These are phyloP conservation scores for Corythornis leucogaster DNA, from an alignment of 2,797 vertebrate species.

Conservation along the genomic window DNA sequence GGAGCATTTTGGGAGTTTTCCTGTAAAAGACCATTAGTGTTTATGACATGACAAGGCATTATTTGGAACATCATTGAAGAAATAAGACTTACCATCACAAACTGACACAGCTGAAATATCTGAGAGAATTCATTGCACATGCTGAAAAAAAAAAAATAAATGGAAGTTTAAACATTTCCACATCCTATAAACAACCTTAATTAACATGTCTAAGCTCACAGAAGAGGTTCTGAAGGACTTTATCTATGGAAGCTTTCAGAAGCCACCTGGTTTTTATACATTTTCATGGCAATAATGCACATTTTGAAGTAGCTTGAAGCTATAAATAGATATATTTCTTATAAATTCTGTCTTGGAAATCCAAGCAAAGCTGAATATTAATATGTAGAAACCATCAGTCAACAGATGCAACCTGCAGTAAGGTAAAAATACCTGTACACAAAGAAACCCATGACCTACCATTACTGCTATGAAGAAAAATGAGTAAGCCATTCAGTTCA, in stretches of 20 bases:
- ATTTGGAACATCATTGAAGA: not conserved
- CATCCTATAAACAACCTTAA: not conserved
- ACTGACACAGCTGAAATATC: constrained; percentile 98
- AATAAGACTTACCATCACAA: constrained; percentile 91
- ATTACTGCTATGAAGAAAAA: not conserved
- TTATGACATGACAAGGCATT: not conserved
- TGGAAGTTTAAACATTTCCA: not conserved
- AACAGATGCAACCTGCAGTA: not conserved
- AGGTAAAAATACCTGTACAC: not conserved
- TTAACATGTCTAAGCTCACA: fast-evolving
- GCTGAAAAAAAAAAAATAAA: constrained; percentile 70
- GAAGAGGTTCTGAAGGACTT: not conserved
- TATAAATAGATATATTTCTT: not conserved
- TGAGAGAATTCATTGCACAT: constrained; percentile 99
- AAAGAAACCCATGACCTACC: not conserved
- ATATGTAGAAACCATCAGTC: not conserved
- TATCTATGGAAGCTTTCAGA: not conserved
- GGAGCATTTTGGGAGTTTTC: constrained; percentile 98
- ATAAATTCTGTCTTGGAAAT: not conserved
- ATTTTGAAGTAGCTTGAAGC: not conserved
- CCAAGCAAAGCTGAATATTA: not conserved
- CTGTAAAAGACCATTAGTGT: constrained; percentile 69
- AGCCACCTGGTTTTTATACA: not conserved
- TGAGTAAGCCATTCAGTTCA: not conserved
- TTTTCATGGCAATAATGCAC: not conserved